Evolutionary conservation across 2,888 invertebrate genomes (phyloP).

Genomic region (Cheilosia scutellata): DNA sequence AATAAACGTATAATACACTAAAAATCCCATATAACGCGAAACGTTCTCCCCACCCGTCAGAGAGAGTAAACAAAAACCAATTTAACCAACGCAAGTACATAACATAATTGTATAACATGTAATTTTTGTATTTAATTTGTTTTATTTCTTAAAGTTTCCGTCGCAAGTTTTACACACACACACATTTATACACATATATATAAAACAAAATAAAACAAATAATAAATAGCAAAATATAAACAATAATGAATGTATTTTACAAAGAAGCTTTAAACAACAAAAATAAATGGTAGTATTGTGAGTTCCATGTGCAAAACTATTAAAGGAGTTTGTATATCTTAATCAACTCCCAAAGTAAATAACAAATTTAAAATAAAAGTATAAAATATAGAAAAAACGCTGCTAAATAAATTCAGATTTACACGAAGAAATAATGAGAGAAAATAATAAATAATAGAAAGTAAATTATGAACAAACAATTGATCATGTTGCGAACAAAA

Average conservation of each 20-base stretch:
- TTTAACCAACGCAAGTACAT: slow-evolving; percentile 70
- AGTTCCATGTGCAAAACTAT: slow-evolving; percentile 56
- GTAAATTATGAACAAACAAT: slow-evolving; percentile 62
- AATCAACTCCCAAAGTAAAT: slow-evolving; percentile 32
- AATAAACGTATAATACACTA: slow-evolving; percentile 9
- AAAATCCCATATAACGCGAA: slow-evolving; percentile 3
- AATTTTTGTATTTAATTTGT: slow-evolving; percentile 43
- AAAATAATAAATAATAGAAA: slow-evolving; percentile 3
- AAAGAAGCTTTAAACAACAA: slow-evolving; percentile 62
- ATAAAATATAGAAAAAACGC: slow-evolving; percentile 22
- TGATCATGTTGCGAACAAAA: slow-evolving; percentile 32
- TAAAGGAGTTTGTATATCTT: slow-evolving; percentile 14
- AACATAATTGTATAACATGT: slow-evolving; percentile 60
- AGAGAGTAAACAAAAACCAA: slow-evolving; percentile 63
- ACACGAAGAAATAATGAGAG: slow-evolving; percentile 20
- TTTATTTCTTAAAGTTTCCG: slow-evolving; percentile 50
- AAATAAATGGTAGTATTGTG: slow-evolving; percentile 43
- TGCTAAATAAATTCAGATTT: slow-evolving; percentile 25
- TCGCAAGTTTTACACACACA: slow-evolving; percentile 38
- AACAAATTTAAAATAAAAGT: slow-evolving; percentile 9
- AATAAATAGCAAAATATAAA: slow-evolving; percentile 64
- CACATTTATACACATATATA: slow-evolving; percentile 26
- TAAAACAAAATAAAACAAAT: slow-evolving; percentile 29
- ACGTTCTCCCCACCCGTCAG: slow-evolving; percentile 43
- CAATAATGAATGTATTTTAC: slow-evolving; percentile 57